Percentiles rank a stretch among this genome's conserved stretches.
phyloP scores from a whole-genome alignment of 1,140 invertebrate genomes.

The Zaprionus taronus region DNA sequence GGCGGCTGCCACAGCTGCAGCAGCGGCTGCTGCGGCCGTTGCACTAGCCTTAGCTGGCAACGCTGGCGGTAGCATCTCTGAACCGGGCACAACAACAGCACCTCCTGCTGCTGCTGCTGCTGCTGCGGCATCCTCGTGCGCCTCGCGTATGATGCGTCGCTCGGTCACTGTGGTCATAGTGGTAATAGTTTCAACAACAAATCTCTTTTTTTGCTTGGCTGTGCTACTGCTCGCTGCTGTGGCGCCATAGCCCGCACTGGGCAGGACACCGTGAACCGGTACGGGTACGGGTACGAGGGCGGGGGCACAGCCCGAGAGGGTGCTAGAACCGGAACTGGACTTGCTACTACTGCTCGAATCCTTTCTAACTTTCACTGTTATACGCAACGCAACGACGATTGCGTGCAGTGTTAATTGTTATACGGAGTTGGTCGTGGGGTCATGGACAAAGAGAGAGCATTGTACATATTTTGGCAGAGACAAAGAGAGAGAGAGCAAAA shows the following conservation, averaged over 20 bases:
- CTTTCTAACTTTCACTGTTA: constrained; percentile 68
- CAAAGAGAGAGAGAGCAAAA: constrained; percentile 3
- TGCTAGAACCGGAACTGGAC: constrained; percentile 29
- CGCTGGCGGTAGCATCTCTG: constrained; percentile 63
- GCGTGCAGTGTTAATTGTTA: constrained; percentile 1
- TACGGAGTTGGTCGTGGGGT: constrained; percentile 16
- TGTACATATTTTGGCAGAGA: constrained; percentile 51
- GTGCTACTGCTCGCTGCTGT: constrained; percentile 54
- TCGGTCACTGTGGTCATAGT: constrained; percentile 89
- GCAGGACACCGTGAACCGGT: constrained; percentile 6
- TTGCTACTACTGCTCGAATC: constrained; percentile 52
- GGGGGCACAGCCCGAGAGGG: not conserved
- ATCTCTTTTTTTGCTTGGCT: constrained; percentile 85
- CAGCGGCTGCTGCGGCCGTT: constrained; percentile 40
- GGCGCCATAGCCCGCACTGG: constrained; percentile 26
- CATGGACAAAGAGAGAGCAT: constrained; percentile 60
- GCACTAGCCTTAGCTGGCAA: constrained; percentile 71
- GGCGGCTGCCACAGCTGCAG: constrained; percentile 30
- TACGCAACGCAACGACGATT: constrained; percentile 8
- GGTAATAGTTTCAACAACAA: constrained; percentile 88
- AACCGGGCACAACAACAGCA: not conserved
- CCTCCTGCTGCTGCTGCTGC: not conserved
- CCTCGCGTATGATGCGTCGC: constrained; percentile 87
- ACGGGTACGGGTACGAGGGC: constrained; percentile 5
- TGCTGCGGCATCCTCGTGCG: constrained; percentile 56